These are phyloP conservation scores for Cydia amplana DNA, from an alignment of 1,140 invertebrate genomes.

Conservation along the genomic window DNA sequence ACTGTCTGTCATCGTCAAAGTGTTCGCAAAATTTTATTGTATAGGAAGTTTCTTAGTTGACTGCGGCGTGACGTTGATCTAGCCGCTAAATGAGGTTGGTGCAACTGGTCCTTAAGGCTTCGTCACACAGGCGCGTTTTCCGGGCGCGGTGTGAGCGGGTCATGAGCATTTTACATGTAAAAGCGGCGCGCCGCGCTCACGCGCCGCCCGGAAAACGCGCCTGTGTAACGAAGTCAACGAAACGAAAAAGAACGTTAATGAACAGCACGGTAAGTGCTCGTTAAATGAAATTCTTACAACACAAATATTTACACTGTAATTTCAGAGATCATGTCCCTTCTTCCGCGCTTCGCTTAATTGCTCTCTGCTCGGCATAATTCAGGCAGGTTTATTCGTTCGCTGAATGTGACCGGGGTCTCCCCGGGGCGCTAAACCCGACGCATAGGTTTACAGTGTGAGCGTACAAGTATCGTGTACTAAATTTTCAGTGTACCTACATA, in stretches of 20 bases:
- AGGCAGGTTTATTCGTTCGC: constrained; percentile 27
- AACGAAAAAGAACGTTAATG: neutral
- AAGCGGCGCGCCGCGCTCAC: too few relatives aligned
- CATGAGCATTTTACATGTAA: too few relatives aligned
- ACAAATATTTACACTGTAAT: constrained; percentile 5
- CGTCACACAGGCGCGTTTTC: too few relatives aligned
- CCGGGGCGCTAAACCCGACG: neutral
- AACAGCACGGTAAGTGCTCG: neutral
- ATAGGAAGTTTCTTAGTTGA: too few relatives aligned
- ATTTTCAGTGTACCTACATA: neutral
- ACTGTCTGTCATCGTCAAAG: too few relatives aligned
- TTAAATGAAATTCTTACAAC: constrained; percentile 3
- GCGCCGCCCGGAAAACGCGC: too few relatives aligned
- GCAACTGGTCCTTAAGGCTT: too few relatives aligned
- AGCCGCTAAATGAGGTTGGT: too few relatives aligned
- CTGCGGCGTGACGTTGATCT: too few relatives aligned
- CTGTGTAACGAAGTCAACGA: too few relatives aligned
- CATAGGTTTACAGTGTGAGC: neutral
- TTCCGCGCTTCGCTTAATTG: constrained; percentile 20
- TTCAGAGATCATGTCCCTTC: neutral
- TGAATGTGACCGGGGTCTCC: constrained; percentile 25
- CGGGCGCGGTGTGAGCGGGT: too few relatives aligned
- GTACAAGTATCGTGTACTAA: neutral
- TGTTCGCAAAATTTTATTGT: too few relatives aligned
- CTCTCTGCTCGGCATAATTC: constrained; percentile 23